phyloP scores from a whole-genome alignment of 2,797 vertebrate genomes.

The Falco rusticolus region DNA sequence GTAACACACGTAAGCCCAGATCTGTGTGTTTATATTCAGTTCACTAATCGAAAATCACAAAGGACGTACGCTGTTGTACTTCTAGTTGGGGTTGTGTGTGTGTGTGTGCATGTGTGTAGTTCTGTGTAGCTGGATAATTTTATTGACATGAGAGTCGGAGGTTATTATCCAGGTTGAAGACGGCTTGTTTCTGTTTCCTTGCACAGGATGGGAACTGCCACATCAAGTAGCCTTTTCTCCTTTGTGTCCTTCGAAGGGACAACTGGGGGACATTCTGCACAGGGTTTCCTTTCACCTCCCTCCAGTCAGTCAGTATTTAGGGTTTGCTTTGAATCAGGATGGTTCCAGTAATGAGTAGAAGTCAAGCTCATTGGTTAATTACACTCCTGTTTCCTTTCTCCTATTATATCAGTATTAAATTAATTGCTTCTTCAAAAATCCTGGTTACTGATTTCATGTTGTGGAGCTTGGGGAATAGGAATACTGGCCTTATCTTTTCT shows the following conservation, averaged over 20 bases:
- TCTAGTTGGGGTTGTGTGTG: neutral
- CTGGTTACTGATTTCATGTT: neutral
- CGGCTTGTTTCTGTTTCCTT: neutral
- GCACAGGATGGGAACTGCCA: neutral
- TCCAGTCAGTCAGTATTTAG: neutral
- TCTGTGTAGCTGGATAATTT: neutral
- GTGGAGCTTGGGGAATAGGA: neutral
- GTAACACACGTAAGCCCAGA: neutral
- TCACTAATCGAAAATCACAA: neutral
- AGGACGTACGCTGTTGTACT: rapidly evolving
- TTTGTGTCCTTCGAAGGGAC: neutral
- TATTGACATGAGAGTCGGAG: neutral
- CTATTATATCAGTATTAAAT: neutral
- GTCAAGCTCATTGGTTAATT: neutral
- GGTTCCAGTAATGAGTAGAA: neutral
- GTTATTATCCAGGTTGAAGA: neutral
- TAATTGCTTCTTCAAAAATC: neutral
- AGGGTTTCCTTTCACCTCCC: neutral
- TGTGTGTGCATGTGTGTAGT: neutral
- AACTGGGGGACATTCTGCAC: rapidly evolving
- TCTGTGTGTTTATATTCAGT: neutral
- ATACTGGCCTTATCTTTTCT: neutral
- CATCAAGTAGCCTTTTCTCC: neutral
- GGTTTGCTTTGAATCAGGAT: neutral
- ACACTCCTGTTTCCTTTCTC: neutral